Evolutionary conservation across 2,113 vertebrate species (phyloP), one percentile per base, ranked within the genome.

Genomic region (Pelobates fuscus): DNA sequence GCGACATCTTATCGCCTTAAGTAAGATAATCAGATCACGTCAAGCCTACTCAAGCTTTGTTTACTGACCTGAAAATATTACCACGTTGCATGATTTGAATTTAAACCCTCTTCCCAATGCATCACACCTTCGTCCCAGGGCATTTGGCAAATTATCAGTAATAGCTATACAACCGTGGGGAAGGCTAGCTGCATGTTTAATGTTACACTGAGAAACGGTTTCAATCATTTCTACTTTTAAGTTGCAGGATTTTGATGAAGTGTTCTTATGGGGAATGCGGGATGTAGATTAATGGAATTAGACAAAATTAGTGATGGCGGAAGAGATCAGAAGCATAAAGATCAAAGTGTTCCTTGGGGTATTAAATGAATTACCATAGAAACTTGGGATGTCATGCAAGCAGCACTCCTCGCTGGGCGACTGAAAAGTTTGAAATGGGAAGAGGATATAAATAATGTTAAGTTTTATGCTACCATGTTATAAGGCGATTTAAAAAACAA

Each of bases 361-460:
- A 67, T 66, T 67, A 23, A 75, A 60, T 49, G 63, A n/a, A 76
- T 76, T 76, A 23, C 55, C 63, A 67, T 76, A 67, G 72, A 46
- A 67, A 60, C 63, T 59, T 44, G 29, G 24, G 63, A 58, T 59
- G 30, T 59, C n/a, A 32, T 67, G 32, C 61, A 57, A 43, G 57
- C n/a, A 54, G 46, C 29, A 63, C n/a, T 57, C 29, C 61, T 27
- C 14, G 61, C 46, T 21, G 25, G 46, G 54, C 58, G 61, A 17
- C 59, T 63, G 49, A 43, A 58, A 63, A 30, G 18, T 14, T 60
- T 26, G 54, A 23, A 43, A 44, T 44, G 41, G n/a, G 69, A 17
- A 61, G 37, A 61, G 46, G 24, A 62, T 21, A n/a, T 15, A 49
- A 30, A 46, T n/a, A 49, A 61, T 61, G 41, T 70, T 20, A 18